Evolutionary conservation across 2,113 vertebrate species (phyloP).

Genomic region (Cervus canadensis): DNA sequence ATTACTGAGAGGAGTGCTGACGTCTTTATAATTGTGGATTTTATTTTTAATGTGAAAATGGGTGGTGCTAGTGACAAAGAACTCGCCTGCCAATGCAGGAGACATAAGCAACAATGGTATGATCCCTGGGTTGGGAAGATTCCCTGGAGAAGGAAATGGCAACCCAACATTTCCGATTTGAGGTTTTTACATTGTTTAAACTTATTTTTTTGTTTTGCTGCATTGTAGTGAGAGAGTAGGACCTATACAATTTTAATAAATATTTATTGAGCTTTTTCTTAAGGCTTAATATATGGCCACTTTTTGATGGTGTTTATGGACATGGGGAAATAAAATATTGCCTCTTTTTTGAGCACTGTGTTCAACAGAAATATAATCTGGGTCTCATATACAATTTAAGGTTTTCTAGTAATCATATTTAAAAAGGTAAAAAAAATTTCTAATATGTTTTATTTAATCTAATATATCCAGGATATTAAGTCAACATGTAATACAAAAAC

Average conservation of each 20-base stretch:
- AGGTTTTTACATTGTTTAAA: not conserved
- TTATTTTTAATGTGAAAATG: not conserved
- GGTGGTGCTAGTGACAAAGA: not conserved
- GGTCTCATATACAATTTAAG: not conserved
- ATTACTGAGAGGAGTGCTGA: not conserved
- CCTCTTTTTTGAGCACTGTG: not conserved
- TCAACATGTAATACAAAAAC: not conserved
- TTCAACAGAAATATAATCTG: not conserved
- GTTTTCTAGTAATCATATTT: not conserved
- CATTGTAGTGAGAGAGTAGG: not conserved
- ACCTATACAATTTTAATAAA: not conserved
- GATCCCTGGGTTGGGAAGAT: not conserved
- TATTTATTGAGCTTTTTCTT: not conserved
- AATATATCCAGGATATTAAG: not conserved
- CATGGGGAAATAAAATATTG: not conserved
- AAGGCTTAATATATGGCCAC: not conserved
- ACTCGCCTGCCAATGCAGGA: not conserved
- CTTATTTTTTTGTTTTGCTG: not conserved
- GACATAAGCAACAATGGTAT: accelerated
- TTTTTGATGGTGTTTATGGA: not conserved
- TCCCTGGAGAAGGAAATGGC: not conserved
- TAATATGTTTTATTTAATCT: not conserved
- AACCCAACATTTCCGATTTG: not conserved
- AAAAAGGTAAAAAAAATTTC: not conserved
- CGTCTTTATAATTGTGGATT: not conserved